A percentile compares a stretch with the other conserved stretches of the same genome.
Evolutionary conservation across 35 echinoderm and acorn worm genomes (phyloP).

Genomic region (Patiria miniata): DNA sequence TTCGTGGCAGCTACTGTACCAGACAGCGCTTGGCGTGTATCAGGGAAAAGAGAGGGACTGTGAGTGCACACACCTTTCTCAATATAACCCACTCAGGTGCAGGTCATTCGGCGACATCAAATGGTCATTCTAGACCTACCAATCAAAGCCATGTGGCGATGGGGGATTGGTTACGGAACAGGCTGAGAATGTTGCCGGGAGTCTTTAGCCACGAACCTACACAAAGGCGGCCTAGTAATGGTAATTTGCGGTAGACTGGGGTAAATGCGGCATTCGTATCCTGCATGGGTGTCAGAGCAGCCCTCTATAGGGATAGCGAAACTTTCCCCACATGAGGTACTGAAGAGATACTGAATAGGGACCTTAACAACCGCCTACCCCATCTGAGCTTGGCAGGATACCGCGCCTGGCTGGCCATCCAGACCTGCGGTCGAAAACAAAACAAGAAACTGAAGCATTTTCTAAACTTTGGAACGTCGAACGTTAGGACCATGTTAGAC

Average conservation of each 20-base stretch:
- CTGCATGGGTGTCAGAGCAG: background rate
- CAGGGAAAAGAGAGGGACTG: background rate
- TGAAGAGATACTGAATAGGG: background rate
- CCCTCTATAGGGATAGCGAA: background rate
- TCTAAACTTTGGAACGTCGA: background rate
- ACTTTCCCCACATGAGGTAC: background rate
- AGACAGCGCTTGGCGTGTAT: background rate
- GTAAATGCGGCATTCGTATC: background rate
- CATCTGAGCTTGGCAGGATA: background rate
- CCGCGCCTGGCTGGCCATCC: background rate
- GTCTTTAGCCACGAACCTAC: slow-evolving; percentile 1
- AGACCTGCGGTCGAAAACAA: background rate
- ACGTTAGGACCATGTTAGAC: slow-evolving; percentile 32
- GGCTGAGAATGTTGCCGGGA: background rate
- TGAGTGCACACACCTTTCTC: background rate
- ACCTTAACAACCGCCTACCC: background rate
- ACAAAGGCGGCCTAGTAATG: background rate
- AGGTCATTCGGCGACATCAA: background rate
- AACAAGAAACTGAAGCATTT: background rate
- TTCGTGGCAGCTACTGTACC: too few relatives aligned
- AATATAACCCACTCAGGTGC: background rate
- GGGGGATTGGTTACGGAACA: background rate
- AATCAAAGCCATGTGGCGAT: background rate
- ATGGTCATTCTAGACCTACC: background rate
- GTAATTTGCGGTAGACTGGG: background rate